phyloP scores from a whole-genome alignment of 2,113 vertebrate genomes.

The Cichladusa arquata region DNA sequence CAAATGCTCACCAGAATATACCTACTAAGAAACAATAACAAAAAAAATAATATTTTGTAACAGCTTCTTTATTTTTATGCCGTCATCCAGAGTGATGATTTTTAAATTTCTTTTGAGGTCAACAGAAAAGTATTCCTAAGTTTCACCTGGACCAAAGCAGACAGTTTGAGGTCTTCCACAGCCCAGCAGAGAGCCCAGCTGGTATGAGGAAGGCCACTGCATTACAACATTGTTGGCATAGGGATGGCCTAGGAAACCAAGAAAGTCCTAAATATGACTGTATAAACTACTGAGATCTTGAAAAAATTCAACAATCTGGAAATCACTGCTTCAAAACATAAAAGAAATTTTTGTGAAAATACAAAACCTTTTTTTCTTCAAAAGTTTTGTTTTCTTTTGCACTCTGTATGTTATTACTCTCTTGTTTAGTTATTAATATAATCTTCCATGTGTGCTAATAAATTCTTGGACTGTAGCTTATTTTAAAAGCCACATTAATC shows the following conservation, averaged over 20 bases:
- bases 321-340: not conserved
- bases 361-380: not conserved
- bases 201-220: not conserved
- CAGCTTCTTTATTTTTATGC: not conserved
- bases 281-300: not conserved
- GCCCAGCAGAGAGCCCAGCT: not conserved
- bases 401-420: not conserved
- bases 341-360: not conserved
- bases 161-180: not conserved
- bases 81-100: not conserved
- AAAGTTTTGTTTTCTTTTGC: not conserved
- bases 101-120: not conserved
- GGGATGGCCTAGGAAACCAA: not conserved
- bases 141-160: not conserved
- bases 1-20: not conserved
- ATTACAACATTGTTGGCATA: not conserved
- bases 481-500: conserved; percentile 51
- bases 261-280: not conserved
- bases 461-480: not conserved
- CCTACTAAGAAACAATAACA: not conserved
- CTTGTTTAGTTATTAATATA: not conserved
- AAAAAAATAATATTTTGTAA: not conserved
- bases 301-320: not conserved
- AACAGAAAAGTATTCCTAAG: not conserved
- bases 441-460: not conserved